Evolutionary conservation across 2,888 invertebrate genomes (phyloP).

Genomic region (Hemaris fuciformis): DNA sequence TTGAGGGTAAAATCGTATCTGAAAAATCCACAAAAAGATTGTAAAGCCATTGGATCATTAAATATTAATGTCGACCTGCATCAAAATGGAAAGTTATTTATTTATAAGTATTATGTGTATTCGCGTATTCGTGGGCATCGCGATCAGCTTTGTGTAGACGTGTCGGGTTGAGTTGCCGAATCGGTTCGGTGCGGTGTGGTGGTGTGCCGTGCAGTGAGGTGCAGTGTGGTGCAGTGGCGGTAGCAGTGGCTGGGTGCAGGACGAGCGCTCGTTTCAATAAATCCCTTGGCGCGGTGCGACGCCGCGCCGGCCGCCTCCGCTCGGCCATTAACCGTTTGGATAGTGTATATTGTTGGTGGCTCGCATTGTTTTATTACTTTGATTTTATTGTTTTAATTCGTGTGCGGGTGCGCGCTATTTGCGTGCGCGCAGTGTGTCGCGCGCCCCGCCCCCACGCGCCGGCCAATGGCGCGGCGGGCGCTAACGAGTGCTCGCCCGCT

Average conservation of each 20-base stretch:
- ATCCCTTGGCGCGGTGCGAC: constrained; percentile 54
- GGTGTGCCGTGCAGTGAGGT: neutral
- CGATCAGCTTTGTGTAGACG: neutral
- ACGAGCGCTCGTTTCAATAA: constrained; percentile 60
- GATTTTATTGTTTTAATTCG: constrained; percentile 82
- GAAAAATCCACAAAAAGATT: neutral
- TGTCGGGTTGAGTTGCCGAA: neutral
- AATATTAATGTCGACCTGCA: neutral
- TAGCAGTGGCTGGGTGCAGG: constrained; percentile 24
- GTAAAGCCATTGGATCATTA: neutral
- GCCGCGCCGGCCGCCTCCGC: constrained; percentile 60
- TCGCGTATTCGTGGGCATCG: neutral
- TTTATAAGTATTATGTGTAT: too few relatives aligned
- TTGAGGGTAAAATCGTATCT: neutral
- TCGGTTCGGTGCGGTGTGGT: neutral
- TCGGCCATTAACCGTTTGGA: constrained; percentile 76
- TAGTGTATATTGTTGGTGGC: constrained; percentile 71
- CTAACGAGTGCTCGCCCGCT: constrained; percentile 57
- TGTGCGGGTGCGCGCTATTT: constrained; percentile 79
- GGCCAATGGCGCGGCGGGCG: constrained; percentile 64
- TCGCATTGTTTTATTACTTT: constrained; percentile 79
- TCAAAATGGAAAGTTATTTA: constrained; percentile 5
- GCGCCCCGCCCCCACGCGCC: constrained; percentile 64
- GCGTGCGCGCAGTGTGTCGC: constrained; percentile 79
- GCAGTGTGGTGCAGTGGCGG: neutral